Evolutionary conservation across 2,113 vertebrate species (phyloP).

Genomic region (Setophaga kirtlandii): DNA sequence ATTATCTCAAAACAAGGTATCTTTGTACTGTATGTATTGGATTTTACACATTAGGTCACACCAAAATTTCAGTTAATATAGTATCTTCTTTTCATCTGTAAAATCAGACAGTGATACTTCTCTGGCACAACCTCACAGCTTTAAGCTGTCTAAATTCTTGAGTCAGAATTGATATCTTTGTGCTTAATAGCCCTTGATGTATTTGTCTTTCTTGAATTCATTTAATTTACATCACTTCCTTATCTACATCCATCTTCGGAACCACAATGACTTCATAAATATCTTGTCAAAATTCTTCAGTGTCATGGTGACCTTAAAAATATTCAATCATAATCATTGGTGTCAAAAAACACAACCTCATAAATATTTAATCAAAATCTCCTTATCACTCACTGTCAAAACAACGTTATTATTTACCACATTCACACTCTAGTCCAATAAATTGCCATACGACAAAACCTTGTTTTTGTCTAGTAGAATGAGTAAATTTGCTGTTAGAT

Average conservation of each 20-base stretch:
- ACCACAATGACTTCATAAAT: not conserved
- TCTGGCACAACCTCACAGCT: not conserved
- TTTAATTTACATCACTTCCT: not conserved
- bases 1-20: not conserved
- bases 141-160: not conserved
- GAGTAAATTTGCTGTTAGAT: not conserved
- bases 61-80: not conserved
- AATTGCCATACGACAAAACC: not conserved
- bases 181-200: slow-evolving; percentile 25
- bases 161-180: not conserved
- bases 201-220: slow-evolving; percentile 32
- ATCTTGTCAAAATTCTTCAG: slow-evolving; percentile 34
- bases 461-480: not conserved
- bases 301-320: slow-evolving; percentile 29
- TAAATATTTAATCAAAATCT: slow-evolving; percentile 26
- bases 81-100: not conserved
- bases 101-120: not conserved
- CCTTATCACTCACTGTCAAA: slow-evolving; percentile 29
- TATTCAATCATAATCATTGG: not conserved
- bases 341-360: not conserved
- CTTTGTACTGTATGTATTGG: not conserved
- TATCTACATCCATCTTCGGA: slow-evolving; percentile 21
- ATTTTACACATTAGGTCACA: not conserved
- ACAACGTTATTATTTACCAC: not conserved
- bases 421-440: not conserved